Evolutionary conservation across 2,797 vertebrate species (phyloP), one percentile per base, ranked within the genome.

Genomic region (Premnoplex brunnescens): DNA sequence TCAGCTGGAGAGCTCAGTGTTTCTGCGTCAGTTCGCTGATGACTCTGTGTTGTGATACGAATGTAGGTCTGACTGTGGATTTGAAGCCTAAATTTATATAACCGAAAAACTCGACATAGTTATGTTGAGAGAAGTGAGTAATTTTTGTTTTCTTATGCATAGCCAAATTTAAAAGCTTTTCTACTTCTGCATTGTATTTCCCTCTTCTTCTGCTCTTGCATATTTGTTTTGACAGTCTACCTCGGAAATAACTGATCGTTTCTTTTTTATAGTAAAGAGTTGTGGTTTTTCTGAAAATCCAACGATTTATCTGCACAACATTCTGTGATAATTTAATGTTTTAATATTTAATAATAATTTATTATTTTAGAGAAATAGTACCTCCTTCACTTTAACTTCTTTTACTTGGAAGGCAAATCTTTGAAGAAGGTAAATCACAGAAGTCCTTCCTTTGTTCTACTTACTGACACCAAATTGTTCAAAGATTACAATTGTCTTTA

Each of bases 11-110:
- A 80, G 20, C 46, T 93, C 48, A 3, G 12, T 77, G 11, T 60
- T 34, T 63, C 82, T 95, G 81, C n/a, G 3, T 95, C 78, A 96
- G 84, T 89, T 63, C 94, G 71, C 55, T n/a, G 48, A 67, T 96
- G 94, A 88, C 68, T 95, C 89, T 92, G 71, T 89, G 76, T 92
- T 92, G 68, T 93, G 93, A 77, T 89, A 81, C 44, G 91, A 49
- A 48, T 67, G 54, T 68, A 95, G 72, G 64, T 92, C 85, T 92
- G 85, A 87, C 37, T 90, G 60, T 89, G 64, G 26, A 80, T 60
- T 91, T 75, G 75, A 91, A 96, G 58, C 44, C 64, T 89, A 77
- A 56, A 73, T 95, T 89, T 93, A 67, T 73, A n/a, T 69, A 82
- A 89, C 24, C 73, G 46, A 64, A 95, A 79, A 85, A 46, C 26